Percentiles rank a stretch among this genome's conserved stretches.
Conservation (phyloP, 2,113 vertebrate species). For the Hirundichthys speculiger region DNA sequence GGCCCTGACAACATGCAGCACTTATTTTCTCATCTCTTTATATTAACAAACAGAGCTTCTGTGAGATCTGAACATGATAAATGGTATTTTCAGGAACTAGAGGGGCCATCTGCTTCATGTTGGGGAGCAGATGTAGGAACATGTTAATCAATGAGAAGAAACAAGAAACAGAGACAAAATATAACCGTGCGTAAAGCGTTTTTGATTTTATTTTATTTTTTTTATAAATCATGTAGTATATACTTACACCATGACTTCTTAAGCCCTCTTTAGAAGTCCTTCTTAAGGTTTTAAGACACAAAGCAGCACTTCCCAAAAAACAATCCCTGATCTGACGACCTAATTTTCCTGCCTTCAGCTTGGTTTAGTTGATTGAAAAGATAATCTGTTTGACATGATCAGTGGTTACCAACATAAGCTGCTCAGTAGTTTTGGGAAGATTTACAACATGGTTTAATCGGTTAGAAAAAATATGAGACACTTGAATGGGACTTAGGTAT, state of each 20-base stretch:
- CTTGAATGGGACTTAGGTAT: too few relatives aligned
- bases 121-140: slow-evolving; percentile 34
- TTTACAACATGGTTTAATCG: slow-evolving; percentile 27
- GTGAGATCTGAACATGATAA: slow-evolving; percentile 58
- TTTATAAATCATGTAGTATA: slow-evolving; percentile 4
- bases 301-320: slow-evolving; percentile 12
- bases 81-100: slow-evolving; percentile 56
- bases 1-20: slow-evolving; percentile 29
- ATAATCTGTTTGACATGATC: slow-evolving; percentile 12
- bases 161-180: slow-evolving; percentile 26
- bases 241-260: slow-evolving; percentile 5
- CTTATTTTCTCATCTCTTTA: slow-evolving; percentile 55
- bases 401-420: slow-evolving; percentile 26
- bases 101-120: slow-evolving; percentile 65
- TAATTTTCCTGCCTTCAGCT: background rate
- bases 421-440: slow-evolving; percentile 20
- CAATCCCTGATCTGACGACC: slow-evolving; percentile 3
- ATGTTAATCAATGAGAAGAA: slow-evolving; percentile 32
- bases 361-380: slow-evolving; percentile 2
- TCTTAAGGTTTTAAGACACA: background rate
- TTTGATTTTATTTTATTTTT: too few relatives aligned
- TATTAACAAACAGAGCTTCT: slow-evolving; percentile 48
- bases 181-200: background rate
- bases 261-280: too few relatives aligned
- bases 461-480: too few relatives aligned